These are phyloP conservation scores for Acrobasis repandana DNA, from an alignment of 2,888 invertebrate genomes.

Conservation along the genomic window DNA sequence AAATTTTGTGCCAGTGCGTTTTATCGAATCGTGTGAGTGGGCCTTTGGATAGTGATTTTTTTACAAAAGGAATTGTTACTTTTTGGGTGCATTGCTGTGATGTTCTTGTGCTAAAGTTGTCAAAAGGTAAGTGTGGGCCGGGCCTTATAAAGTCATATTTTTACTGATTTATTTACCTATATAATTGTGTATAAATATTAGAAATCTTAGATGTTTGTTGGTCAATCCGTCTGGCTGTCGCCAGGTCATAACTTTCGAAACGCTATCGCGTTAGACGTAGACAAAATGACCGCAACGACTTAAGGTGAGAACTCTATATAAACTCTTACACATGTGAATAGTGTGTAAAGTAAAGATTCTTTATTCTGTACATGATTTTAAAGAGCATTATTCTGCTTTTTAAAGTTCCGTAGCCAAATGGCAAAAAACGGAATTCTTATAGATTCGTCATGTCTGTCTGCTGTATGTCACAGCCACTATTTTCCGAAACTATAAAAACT, in stretches of 20 bases:
- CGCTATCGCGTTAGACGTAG: slow-evolving; percentile 30
- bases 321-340: not conserved
- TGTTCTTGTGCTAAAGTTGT: slow-evolving; percentile 30
- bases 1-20: slow-evolving; percentile 60
- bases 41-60: slow-evolving; percentile 23
- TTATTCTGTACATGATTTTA: too few species aligned
- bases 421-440: too few species aligned
- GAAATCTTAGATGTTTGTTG: slow-evolving; percentile 6
- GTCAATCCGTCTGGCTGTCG: slow-evolving; percentile 22
- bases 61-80: slow-evolving; percentile 20
- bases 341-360: not conserved
- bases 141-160: slow-evolving; percentile 27
- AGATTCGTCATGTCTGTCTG: too few species aligned
- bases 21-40: slow-evolving; percentile 32
- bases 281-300: slow-evolving; percentile 32
- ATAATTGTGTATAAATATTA: not conserved
- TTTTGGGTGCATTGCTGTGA: slow-evolving; percentile 28
- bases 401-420: too few species aligned
- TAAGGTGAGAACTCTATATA: slow-evolving; percentile 20
- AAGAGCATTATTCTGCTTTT: too few species aligned
- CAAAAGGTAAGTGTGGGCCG: slow-evolving; percentile 27
- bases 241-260: slow-evolving; percentile 35
- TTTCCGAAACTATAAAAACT: too few species aligned
- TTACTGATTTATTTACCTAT: not conserved
- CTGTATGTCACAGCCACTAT: too few species aligned